Evolutionary conservation across 2,113 vertebrate genomes (phyloP), one percentile per base, ranked within the genome.

Genomic region (Pao palembangensis): DNA sequence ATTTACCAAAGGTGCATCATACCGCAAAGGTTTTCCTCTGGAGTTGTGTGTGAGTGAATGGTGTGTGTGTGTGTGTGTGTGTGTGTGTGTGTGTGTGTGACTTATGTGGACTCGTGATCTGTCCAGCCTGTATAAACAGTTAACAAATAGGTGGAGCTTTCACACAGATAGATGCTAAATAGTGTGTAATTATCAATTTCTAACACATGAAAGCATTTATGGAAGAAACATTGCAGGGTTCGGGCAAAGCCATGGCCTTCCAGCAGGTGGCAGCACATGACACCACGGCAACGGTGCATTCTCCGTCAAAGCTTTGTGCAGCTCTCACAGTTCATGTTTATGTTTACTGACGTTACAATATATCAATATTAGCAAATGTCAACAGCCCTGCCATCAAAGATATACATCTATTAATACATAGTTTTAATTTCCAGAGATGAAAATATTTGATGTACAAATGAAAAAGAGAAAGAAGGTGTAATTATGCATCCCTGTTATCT

Each of bases 211-310:
- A 52, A 50, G 59, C n/a, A 55, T 50, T 41, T 42, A 20, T 5
- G 6, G 11, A 31, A 15, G 51, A 63, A 55, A 51, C 6, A 23
- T 14, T 19, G 3, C 49, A 44, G 11, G 12, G 5, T 2, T 47
- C n/a, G 15, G n/a, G 6, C n/a, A n/a, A 7, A 47, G 44, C 15
- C n/a, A n/a, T 5, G 44, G 15, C 15, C 44, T 13, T 18, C 74
- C 83, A 85, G 78, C 78, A 87, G 85, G 48, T 76, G 80, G 81
- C 80, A 73, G 73, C 64, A 74, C 59, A 81, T 71, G 19, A 49
- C 59, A 61, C 53, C 28, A 34, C 25, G 61, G 46, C 60, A 67
- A 17, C 13, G 14, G 48, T 34, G 41, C 51, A 71, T 15, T 20
- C 20, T 67, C 43, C 54, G 58, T 8, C 25, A 61, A 16, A 57